Base-by-base conservation (phyloP, 2,113 vertebrate species). In the Macroglossus sobrinus region DNA sequence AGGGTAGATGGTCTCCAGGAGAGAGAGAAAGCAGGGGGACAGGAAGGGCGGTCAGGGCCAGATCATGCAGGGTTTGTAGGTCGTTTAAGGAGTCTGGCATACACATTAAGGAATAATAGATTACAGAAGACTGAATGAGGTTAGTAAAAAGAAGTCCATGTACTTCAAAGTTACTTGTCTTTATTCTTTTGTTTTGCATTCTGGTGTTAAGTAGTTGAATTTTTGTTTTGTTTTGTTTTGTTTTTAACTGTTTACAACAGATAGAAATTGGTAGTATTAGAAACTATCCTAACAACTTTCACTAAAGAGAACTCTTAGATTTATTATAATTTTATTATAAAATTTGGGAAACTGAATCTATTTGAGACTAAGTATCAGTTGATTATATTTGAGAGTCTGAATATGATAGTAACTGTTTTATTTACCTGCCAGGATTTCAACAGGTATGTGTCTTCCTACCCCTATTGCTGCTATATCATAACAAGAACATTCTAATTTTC, bases 401-500 rank as follows among this genome's bases (percentile, higher is more conserved):
- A 68, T 74, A 59, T 22, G 7, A 57, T 1, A 66, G 14, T 82
- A 63, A 84, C 63, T 72, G 14, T 84, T 79, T 90, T 71, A 40
- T 63, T 86, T 89, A 80, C 63, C 50, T 95, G 10, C 19, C 64
- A 64, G 33, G 1, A 5, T 80, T 92, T 89, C 85, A 72, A 75
- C 61, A 40, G 40, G 7, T 45, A 14, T 47, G 61, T 24, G 18
- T 72, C 57, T 68, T 95, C 84, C 35, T 82, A 30, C 8, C 55
- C 59, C 45, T 69, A 28, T n/a, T 88, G 22, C 50, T 89, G 59
- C n/a, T 38, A 55, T 8, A 30, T 26, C 28, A 61, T 61, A 74
- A 40, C 16, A 89, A 95, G 76, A 84, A 85, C 14, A 43, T 88
- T 84, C 19, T 53, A 33, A 89, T 93, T 71, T 81, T 93, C 50